Percentiles rank a stretch among this genome's conserved stretches.
These are phyloP conservation scores for Brotula barbata DNA, from an alignment of 2,797 vertebrate genomes.

Conservation along the genomic window DNA sequence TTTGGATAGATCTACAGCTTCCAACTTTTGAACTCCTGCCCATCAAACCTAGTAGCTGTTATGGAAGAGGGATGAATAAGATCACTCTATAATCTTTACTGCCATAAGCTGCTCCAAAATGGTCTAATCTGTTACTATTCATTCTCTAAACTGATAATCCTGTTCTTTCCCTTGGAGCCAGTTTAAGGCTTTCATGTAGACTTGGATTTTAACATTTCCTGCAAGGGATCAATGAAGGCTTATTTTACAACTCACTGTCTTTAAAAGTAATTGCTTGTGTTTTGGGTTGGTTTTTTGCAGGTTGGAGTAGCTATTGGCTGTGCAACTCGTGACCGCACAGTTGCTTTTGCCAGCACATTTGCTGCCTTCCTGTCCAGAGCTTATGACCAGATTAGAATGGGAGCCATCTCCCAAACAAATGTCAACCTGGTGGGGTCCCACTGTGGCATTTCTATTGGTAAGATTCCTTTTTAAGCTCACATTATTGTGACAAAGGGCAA, in stretches of 20 bases:
- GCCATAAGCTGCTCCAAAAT: constrained; percentile 46
- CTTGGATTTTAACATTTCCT: background rate
- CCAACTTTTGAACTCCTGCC: background rate
- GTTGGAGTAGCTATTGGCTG: constrained; percentile 89
- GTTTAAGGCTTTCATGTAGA: background rate
- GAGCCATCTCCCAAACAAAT: constrained; percentile 82
- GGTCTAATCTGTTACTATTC: constrained; percentile 57
- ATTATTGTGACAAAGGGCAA: accelerated
- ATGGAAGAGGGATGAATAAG: constrained; percentile 6
- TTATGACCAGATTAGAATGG: constrained; percentile 89
- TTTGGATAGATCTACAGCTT: no score
- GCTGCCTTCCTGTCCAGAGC: constrained; percentile 85
- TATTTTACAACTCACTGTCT: no score
- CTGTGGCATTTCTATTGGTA: constrained; percentile 87
- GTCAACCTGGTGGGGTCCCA: constrained; percentile 89
- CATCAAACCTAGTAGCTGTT: background rate
- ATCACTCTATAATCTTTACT: constrained; percentile 8
- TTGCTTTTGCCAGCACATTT: constrained; percentile 87
- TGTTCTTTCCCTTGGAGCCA: background rate
- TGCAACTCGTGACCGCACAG: constrained; percentile 78
- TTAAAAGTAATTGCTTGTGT: constrained; percentile 4
- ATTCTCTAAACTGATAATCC: constrained; percentile 35
- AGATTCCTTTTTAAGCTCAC: constrained; percentile 18
- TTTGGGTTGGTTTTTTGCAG: constrained; percentile 57
- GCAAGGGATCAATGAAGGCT: no score